Evolutionary conservation across 2,888 invertebrate genomes (phyloP), one percentile per base, ranked within the genome.

Genomic region (Phyllotreta striolata): DNA sequence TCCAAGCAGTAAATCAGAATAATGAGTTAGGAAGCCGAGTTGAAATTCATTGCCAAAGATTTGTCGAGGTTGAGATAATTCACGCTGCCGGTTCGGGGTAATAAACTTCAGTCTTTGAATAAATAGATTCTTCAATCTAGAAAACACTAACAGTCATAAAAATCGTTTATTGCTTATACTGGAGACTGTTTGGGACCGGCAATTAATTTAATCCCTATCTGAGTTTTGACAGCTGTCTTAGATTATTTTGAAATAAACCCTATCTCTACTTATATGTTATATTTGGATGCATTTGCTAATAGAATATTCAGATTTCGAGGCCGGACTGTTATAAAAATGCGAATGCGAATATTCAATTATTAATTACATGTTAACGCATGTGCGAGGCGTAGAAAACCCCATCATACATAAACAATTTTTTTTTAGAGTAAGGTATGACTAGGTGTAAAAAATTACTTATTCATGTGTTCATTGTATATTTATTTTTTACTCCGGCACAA

Each of bases 1-100:
- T 71, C 69, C 69, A 62, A 65, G 66, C 64, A 67, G 66, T 73
- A 74, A 74, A 72, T 74, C 73, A 74, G 51, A 54, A 64, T 71
- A 68, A 70, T 69, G 69, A 71, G 60, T 66, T 63, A 67, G 65
- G 64, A 70, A 55, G 55, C 65, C 55, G 60, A 40, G 58, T 52
- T 62, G 63, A 60, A 63, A 66, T 66, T 68, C 66, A 63, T 68
- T 66, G 52, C 66, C 55, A 10, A 37, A 63, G 63, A 63, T 63
- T 63, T 63, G 63, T 63, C 12, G 58, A 55, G 55, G 54, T 59
- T 55, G 63, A 59, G 47, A 63, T 59, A 59, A 59, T 63, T 63
- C 47, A 55, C 54, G 41, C 34, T 58, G 49, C 35, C 41, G 63
- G 52, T 34, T 40, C 14, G 13, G 51, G 34, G 51, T 51, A 59